Percentiles rank a stretch among this genome's conserved stretches.
phyloP scores from a whole-genome alignment of 2,797 vertebrate species.

The Bovichtus variegatus region DNA sequence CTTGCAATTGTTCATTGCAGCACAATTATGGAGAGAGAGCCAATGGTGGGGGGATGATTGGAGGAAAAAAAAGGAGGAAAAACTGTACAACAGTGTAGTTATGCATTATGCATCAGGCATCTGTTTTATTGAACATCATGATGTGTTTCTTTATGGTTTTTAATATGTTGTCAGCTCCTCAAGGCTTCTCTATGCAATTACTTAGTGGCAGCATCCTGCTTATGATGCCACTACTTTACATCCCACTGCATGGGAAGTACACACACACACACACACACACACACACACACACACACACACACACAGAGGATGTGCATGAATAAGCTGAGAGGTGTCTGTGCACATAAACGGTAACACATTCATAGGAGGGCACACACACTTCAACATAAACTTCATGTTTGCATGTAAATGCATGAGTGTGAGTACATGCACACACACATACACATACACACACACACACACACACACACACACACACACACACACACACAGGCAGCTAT shows the following conservation, averaged over 20 bases:
- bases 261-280: neutral
- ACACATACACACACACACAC: neutral
- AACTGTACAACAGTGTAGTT: conserved; percentile 7
- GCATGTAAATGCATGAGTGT: neutral
- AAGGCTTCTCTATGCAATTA: conserved; percentile 53
- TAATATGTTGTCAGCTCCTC: conserved; percentile 69
- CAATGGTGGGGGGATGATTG: neutral
- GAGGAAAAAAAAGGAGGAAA: neutral
- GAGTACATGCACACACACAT: neutral
- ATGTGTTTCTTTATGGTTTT: conserved; percentile 72
- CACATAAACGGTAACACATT: neutral
- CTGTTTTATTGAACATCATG: conserved; percentile 56
- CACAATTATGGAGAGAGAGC: neutral
- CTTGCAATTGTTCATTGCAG: neutral
- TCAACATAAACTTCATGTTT: no score
- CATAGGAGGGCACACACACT: neutral
- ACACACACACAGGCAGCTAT: neutral
- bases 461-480: neutral
- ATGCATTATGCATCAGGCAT: conserved; percentile 58
- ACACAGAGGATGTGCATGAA: neutral
- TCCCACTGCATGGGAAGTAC: conserved; percentile 16
- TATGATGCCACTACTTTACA: conserved; percentile 47
- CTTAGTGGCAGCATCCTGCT: conserved; percentile 34
- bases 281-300: neutral
- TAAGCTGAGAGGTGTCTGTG: neutral